Evolutionary conservation across 2,113 vertebrate species (phyloP).

Genomic region (Arothron firmamentum): DNA sequence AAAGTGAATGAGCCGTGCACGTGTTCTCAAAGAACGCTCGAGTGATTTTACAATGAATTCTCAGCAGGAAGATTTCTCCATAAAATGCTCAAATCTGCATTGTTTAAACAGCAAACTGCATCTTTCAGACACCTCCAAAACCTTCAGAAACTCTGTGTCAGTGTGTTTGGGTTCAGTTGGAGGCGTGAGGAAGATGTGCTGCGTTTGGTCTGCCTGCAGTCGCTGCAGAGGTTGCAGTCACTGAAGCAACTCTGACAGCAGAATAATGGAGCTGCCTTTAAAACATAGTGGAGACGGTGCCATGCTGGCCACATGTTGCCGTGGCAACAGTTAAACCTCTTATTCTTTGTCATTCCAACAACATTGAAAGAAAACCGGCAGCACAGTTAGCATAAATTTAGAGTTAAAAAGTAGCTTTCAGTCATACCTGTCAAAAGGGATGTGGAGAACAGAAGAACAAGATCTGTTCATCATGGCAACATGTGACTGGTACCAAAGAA

Average conservation of each 20-base stretch:
- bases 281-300: conserved; percentile 24
- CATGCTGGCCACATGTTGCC: conserved; percentile 22
- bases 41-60: too few relatives aligned
- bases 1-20: too few relatives aligned
- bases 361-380: conserved; percentile 6
- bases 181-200: background rate
- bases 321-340: conserved; percentile 33
- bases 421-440: conserved; percentile 19
- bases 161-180: too few relatives aligned
- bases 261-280: conserved; percentile 12
- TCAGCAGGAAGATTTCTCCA: too few relatives aligned
- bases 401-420: background rate
- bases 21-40: too few relatives aligned
- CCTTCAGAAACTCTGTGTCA: too few relatives aligned
- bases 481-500: too few relatives aligned
- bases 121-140: too few relatives aligned
- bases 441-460: too few relatives aligned
- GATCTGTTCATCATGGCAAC: too few relatives aligned
- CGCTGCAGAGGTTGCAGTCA: background rate
- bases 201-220: background rate
- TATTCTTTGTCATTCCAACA: conserved; percentile 7
- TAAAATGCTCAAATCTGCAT: too few relatives aligned
- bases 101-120: too few relatives aligned
- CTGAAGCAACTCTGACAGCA: conserved; percentile 27
- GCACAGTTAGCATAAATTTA: background rate